These are phyloP conservation scores for Oscheius sp. DNA, from an alignment of 2,888 invertebrate species.

Conservation along the genomic window DNA sequence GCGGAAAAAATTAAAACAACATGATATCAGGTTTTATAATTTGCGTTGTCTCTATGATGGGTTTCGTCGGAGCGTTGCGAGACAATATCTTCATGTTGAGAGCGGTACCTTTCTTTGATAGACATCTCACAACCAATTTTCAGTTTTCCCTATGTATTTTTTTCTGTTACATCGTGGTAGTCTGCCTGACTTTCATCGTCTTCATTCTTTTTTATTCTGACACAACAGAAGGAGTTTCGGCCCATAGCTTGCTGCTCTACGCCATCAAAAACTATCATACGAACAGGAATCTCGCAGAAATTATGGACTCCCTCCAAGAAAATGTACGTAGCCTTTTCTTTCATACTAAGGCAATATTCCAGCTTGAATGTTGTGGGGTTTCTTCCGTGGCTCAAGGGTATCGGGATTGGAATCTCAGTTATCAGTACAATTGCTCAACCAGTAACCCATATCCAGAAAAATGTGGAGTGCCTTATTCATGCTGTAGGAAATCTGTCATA, in stretches of 20 bases:
- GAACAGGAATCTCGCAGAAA: slow-evolving; percentile 72
- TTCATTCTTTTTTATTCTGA: slow-evolving; percentile 73
- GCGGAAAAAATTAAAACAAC: neutral
- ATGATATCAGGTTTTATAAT: slow-evolving; percentile 57
- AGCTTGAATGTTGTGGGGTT: slow-evolving; percentile 76
- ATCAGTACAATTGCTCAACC: slow-evolving; percentile 75
- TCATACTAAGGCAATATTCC: slow-evolving; percentile 40
- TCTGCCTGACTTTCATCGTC: slow-evolving; percentile 65
- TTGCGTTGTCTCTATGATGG: slow-evolving; percentile 66
- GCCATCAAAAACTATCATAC: slow-evolving; percentile 70
- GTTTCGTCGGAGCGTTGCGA: slow-evolving; percentile 70
- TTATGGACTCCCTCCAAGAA: slow-evolving; percentile 72
- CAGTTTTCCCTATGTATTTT: slow-evolving; percentile 72
- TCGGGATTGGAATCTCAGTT: slow-evolving; percentile 75
- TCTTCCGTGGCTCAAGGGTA: slow-evolving; percentile 73
- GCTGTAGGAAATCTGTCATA: slow-evolving; percentile 73
- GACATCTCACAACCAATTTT: slow-evolving; percentile 35
- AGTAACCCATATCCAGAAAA: slow-evolving; percentile 73
- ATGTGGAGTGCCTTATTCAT: slow-evolving; percentile 76
- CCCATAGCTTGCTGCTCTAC: slow-evolving; percentile 66
- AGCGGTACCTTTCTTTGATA: slow-evolving; percentile 56
- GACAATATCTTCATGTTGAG: slow-evolving; percentile 72
- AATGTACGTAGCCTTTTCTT: slow-evolving; percentile 55
- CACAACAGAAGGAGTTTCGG: slow-evolving; percentile 65
- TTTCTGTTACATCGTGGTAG: slow-evolving; percentile 68